Evolutionary conservation across 2,888 invertebrate genomes (phyloP), one percentile per base, ranked within the genome.

Genomic region (Cenopis cana): DNA sequence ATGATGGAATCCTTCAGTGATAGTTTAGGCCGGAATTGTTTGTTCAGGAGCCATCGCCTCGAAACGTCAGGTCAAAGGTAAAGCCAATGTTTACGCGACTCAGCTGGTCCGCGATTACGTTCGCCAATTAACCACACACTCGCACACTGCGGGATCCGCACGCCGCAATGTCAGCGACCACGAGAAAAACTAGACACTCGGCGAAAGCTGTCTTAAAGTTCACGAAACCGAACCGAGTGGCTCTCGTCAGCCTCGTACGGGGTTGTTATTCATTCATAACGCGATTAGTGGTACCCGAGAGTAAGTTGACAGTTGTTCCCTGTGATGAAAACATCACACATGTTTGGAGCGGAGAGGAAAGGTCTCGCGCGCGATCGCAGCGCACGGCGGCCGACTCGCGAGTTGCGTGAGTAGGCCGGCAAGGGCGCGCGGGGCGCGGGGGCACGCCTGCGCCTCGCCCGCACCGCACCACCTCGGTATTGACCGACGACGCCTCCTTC

Each of bases 401-500:
- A 92, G 92, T 93, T 91, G 90, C 86, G 88, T 87, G 91, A 86
- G 90, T 84, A 85, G 85, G 85, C 82, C 80, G 85, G 82, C 82
- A 76, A 79, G 77, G 79, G 70, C 76, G 75, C 74, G 77, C 52
- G 74, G 78, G 77, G 74, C 77, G 77, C 85, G 86, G 85, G 84
- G 85, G 86, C 89, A 88, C 91, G 89, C 91, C 89, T 89, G 89
- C 89, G 91, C 86, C 85, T 82, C 87, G 78, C 86, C 87, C 89
- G 86, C 90, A 78, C 91, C 88, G 89, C 91, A 84, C 91, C 89
- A 91, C 90, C 91, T 90, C 86, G 89, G 92, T 93, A 93, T 93
- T 92, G 93, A 93, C 93, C 93, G 91, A 92, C 90, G 89, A 90
- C 91, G 91, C 92, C 93, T 92, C 90, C 90, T 91, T 90, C 88